Base-by-base conservation (phyloP, 92 coral and sea anemone genomes). In the Palythoa grandiflora region DNA sequence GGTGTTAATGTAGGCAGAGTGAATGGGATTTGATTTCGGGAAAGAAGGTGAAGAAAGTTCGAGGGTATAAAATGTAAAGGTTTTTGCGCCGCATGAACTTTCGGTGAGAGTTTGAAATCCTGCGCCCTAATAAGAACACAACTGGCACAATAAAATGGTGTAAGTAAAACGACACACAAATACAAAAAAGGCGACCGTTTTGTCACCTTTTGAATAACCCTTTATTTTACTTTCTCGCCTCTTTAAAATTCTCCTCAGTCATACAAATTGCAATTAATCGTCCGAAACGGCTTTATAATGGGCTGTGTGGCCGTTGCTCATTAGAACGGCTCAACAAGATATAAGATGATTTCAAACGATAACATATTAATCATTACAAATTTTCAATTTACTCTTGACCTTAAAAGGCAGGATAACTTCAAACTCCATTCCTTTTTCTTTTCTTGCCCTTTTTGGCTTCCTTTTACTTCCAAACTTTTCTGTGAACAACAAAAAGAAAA, bases 341-440 rank as follows among this genome's bases (percentile, higher is more conserved):
- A 81, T 66, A 20, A 81, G 86, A 68, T 81, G 38, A 11, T 66
- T 66, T 47, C 21, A 81, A 40, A 81, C 35, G 86, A 81, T 81
- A 81, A 68, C 86, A 68, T 53, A 66, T 66, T 51, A 71, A 47
- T 81, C 15, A 80, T 68, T 5, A 65, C 20, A 38, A 19, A 65
- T 60, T 78, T 47, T 66, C 59, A 68, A 21, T 40, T 81, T 48
- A 13, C n/a, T 70, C 63, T 39, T 47, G 86, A 35, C 75, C 71
- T 80, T n/a, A 66, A 80, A 80, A 63, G 38, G 80, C 5, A 76
- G 21, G 14, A 76, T 9, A 50, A 9, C 15, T 75, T 75, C 59
- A 63, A n/a, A 17, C 19, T 35, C 70, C 21, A 21, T n/a, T 75
- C 59, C 16, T 19, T 9, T 28, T 12, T 35, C 28, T 77, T 77